Evolutionary conservation across 2,797 vertebrate genomes (phyloP), one percentile per base, ranked within the genome.

Genomic region (Gallinago nigripennis): DNA sequence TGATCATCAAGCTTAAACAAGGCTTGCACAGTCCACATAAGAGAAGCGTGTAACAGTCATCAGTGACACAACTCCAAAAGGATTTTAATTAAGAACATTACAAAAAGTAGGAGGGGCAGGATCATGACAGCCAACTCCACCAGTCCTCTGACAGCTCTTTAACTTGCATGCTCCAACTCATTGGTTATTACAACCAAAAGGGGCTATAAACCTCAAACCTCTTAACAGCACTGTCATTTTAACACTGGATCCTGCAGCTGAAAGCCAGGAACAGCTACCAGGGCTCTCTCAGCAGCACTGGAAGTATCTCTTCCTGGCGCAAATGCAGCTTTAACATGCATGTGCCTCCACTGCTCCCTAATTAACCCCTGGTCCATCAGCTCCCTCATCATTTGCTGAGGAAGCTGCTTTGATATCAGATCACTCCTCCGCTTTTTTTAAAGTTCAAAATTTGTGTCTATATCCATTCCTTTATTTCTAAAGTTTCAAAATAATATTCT

Each of bases 71-170:
- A 53, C 39, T 79, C 71, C 19, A 54, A 88, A 94, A 93, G 84
- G 94, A 93, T 93, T 92, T 96, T 93, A 92, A 96, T 95, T 88
- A 92, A 92, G 78, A 90, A 79, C 78, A 88, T 70, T 37, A 93
- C 66, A 33, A 41, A 79, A 82, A 66, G 46, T 39, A 91, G 92
- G 75, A 86, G 66, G 58, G 54, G 81, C 63, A 75, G 66, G 65
- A 48, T 31, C 43, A 63, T 0, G 50, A 76, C 50, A 84, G 70
- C 45, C 63, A 92, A 30, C 46, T 76, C 35, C 11, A 82, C 43
- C 27, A 48, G 27, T 39, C 41, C 64, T 37, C 81, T 35, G 46
- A 46, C 46, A 86, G 53, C 51, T 76, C 82, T 76, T 48, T 71
- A 82, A 77, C 48, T 71, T 35, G 27, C 45, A 28, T 5, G 21